phyloP scores from a whole-genome alignment of 2,113 vertebrate genomes.

The Globicephala melas region DNA sequence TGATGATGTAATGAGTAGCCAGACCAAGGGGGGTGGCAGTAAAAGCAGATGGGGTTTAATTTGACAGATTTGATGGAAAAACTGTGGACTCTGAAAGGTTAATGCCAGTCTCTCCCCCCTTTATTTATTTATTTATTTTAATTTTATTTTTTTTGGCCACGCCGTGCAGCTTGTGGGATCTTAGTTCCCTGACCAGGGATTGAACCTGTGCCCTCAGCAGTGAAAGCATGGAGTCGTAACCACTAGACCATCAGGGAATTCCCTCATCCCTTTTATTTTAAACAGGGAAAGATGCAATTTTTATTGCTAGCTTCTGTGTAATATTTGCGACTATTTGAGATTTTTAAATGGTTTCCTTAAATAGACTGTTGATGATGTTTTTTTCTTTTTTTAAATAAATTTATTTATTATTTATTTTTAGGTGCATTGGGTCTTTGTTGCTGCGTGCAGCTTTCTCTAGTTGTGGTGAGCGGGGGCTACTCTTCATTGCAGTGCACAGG shows the following conservation, averaged over 20 bases:
- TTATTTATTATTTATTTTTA: too few species aligned
- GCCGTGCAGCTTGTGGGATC: background rate
- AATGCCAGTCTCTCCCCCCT: background rate
- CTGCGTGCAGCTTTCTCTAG: too few species aligned
- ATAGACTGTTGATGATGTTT: background rate
- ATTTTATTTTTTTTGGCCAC: background rate
- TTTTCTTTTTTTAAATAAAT: background rate
- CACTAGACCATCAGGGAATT: too few species aligned
- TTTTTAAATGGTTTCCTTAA: slow-evolving; percentile 41
- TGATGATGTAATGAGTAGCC: background rate
- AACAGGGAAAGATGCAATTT: background rate
- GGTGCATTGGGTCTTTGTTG: too few species aligned
- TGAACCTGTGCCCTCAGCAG: too few species aligned
- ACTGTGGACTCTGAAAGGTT: background rate
- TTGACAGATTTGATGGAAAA: background rate
- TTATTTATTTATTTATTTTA: background rate
- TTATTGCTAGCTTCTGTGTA: slow-evolving; percentile 24
- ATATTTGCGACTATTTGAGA: slow-evolving; percentile 34
- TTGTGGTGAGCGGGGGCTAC: too few species aligned
- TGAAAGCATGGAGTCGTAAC: too few species aligned
- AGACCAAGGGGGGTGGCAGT: background rate
- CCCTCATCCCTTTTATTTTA: background rate
- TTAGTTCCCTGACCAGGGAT: background rate
- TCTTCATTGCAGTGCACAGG: too few species aligned
- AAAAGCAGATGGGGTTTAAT: background rate